phyloP scores from a whole-genome alignment of 1,140 invertebrate genomes.

The Drosophila lacertosa region DNA sequence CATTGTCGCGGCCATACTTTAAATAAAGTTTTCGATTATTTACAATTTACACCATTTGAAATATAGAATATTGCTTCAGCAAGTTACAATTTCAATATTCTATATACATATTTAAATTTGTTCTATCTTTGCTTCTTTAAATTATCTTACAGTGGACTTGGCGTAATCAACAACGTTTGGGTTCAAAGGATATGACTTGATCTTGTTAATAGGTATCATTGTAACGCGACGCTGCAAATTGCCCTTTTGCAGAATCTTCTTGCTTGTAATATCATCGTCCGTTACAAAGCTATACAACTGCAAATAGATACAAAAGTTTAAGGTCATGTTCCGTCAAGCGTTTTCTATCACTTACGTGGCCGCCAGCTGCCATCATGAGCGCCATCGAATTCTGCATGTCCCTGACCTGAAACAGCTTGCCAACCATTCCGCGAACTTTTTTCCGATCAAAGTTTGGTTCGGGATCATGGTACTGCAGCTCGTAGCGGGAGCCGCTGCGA shows the following conservation, averaged over 20 bases:
- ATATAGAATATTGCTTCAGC: not conserved
- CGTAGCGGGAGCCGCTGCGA: constrained; percentile 85
- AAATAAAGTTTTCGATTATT: not conserved
- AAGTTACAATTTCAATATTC: too few relatives aligned
- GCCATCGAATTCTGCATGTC: constrained; percentile 91
- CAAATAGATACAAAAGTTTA: constrained; percentile 51
- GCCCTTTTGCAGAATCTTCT: constrained; percentile 92
- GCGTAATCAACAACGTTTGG: constrained; percentile 87
- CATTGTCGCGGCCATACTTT: constrained; percentile 90
- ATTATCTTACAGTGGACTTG: constrained; percentile 86
- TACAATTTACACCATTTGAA: not conserved
- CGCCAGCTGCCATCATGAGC: constrained; percentile 94
- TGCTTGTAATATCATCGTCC: constrained; percentile 93
- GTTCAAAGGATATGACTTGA: constrained; percentile 88
- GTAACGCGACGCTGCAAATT: constrained; percentile 92
- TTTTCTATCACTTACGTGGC: constrained; percentile 86
- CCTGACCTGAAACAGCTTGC: constrained; percentile 90
- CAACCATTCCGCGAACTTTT: constrained; percentile 92
- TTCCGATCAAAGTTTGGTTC: constrained; percentile 90
- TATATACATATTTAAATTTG: too few relatives aligned
- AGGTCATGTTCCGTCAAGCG: not conserved
- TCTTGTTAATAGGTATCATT: constrained; percentile 97
- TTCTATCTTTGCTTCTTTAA: not conserved
- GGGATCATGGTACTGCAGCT: constrained; percentile 91
- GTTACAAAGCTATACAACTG: constrained; percentile 96